Evolutionary conservation across 2,113 vertebrate genomes (phyloP).

Genomic region (Chelonoidis abingdonii): DNA sequence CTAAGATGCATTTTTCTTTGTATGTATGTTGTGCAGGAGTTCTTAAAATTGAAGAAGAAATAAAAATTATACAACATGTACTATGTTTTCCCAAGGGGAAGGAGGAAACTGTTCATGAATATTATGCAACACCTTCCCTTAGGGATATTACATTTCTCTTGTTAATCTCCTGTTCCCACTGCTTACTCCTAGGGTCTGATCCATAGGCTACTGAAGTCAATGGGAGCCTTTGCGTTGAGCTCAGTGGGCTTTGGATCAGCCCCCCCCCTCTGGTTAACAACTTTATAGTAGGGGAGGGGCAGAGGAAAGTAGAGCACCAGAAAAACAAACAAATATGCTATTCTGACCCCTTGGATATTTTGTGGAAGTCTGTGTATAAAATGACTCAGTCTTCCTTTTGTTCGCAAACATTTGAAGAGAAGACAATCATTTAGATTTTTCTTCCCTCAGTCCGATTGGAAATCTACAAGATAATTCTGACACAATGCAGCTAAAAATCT

Average conservation of each 20-base stretch:
- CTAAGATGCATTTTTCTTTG: conserved; percentile 39
- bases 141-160: neutral
- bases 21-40: conserved; percentile 36
- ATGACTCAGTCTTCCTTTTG: neutral
- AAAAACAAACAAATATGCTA: neutral
- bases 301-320: neutral
- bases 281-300: neutral
- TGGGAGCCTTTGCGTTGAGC: neutral
- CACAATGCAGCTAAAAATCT: neutral
- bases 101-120: conserved; percentile 11
- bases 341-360: neutral
- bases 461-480: conserved; percentile 2
- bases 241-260: neutral
- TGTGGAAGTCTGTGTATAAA: neutral
- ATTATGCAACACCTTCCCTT: conserved; percentile 62
- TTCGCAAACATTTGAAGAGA: neutral
- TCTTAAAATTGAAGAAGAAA: conserved; percentile 33
- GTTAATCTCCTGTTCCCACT: neutral
- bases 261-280: neutral
- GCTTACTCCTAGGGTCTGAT: neutral
- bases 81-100: conserved; percentile 1
- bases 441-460: conserved; percentile 11
- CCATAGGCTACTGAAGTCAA: neutral
- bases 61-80: neutral
- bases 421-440: neutral